These are phyloP conservation scores for Cercopithecus mona DNA, from an alignment of 2,113 vertebrate genomes.

Conservation along the genomic window DNA sequence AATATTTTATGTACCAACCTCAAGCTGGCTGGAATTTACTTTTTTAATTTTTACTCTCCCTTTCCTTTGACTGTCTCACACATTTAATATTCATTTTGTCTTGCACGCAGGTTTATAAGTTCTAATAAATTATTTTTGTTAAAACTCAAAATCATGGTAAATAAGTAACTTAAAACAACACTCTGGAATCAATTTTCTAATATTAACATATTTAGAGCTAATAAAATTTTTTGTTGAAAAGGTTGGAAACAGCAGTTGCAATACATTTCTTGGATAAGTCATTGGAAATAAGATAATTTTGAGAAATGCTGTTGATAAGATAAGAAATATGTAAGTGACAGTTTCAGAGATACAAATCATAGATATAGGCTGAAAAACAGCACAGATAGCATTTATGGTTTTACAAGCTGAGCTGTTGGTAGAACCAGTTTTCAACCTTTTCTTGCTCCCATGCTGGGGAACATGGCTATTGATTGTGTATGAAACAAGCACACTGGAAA, in stretches of 20 bases:
- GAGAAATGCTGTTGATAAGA: conserved; percentile 12
- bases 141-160: not conserved
- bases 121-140: conserved; percentile 53
- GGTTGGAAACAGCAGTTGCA: not conserved
- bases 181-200: not conserved
- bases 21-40: not conserved
- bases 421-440: not conserved
- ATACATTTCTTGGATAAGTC: not conserved
- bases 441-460: not conserved
- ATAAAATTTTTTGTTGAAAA: not conserved
- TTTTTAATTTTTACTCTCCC: not conserved
- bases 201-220: not conserved
- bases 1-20: conserved; percentile 7
- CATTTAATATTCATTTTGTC: conserved; percentile 62
- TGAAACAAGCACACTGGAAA: not conserved
- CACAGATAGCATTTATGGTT: not conserved
- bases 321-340: not conserved
- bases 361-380: not conserved
- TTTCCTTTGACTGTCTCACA: conserved; percentile 24
- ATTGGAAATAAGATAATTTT: conserved; percentile 20
- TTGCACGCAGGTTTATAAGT: conserved; percentile 14
- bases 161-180: conserved; percentile 27
- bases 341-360: conserved; percentile 6
- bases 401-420: not conserved
- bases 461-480: not conserved